A percentile compares a stretch with the other conserved stretches of the same genome.
Evolutionary conservation across 2,113 vertebrate genomes (phyloP).

Genomic region (Galbula dea): DNA sequence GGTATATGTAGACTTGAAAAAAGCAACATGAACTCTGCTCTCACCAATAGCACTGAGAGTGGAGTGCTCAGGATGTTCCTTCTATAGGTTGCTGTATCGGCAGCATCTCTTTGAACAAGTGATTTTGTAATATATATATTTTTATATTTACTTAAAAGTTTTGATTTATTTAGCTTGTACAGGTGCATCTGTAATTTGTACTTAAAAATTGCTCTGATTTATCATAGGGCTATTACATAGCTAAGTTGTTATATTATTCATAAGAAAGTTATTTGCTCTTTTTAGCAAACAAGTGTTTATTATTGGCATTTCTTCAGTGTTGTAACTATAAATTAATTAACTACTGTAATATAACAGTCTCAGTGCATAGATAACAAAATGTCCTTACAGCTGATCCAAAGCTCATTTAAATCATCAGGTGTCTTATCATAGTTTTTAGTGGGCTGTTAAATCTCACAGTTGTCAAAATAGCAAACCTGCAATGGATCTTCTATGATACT

Average conservation of each 20-base stretch:
- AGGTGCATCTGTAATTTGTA: neutral
- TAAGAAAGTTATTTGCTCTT: neutral
- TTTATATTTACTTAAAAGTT: neutral
- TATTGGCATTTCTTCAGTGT: neutral
- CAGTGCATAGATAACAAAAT: neutral
- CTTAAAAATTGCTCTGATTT: neutral
- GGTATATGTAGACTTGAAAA: neutral
- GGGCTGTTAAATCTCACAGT: neutral
- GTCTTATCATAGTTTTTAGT: neutral
- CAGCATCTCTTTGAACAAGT: neutral
- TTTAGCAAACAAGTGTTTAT: neutral
- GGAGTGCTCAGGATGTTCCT: neutral
- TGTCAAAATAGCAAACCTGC: neutral
- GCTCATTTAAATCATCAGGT: neutral
- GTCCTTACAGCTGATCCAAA: constrained; percentile 39
- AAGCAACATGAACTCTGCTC: neutral
- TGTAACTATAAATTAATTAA: neutral
- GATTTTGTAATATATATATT: neutral
- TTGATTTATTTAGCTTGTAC: neutral
- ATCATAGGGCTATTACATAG: neutral
- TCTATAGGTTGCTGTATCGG: neutral
- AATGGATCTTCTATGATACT: neutral
- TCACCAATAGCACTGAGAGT: neutral
- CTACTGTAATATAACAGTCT: neutral
- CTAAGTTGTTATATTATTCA: neutral